phyloP scores from a whole-genome alignment of 2,113 vertebrate genomes.

The Carassius carassius region DNA sequence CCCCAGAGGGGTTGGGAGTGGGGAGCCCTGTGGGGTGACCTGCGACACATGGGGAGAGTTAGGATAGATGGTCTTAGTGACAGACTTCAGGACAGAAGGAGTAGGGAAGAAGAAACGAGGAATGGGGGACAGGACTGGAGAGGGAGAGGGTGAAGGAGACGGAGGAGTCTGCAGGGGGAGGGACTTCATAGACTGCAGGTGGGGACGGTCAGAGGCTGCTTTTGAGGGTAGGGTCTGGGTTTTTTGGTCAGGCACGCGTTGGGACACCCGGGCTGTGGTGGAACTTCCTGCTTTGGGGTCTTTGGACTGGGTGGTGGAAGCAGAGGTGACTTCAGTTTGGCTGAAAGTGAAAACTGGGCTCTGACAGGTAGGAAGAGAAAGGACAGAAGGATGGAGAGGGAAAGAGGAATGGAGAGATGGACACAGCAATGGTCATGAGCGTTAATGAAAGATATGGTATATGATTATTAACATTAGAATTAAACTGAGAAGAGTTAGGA shows the following conservation, averaged over 20 bases:
- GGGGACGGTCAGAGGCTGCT: constrained; percentile 76
- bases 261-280: constrained; percentile 71
- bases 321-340: constrained; percentile 77
- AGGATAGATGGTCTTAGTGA: constrained; percentile 71
- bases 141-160: constrained; percentile 76
- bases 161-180: constrained; percentile 79
- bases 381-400: constrained; percentile 59
- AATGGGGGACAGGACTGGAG: constrained; percentile 77
- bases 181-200: constrained; percentile 83
- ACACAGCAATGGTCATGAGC: constrained; percentile 72
- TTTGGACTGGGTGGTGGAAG: constrained; percentile 71
- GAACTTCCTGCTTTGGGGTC: constrained; percentile 73
- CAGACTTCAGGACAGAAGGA: constrained; percentile 80
- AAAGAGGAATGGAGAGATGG: constrained; percentile 64
- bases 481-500: constrained; percentile 42
- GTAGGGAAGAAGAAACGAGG: constrained; percentile 83
- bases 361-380: constrained; percentile 71
- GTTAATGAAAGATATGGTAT: constrained; percentile 65
- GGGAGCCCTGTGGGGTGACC: constrained; percentile 86
- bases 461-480: constrained; percentile 61
- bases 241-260: constrained; percentile 79
- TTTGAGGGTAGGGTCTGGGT: constrained; percentile 90
- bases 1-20: constrained; percentile 80
- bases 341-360: constrained; percentile 91
- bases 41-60: constrained; percentile 81